Evolutionary conservation across 1,140 invertebrate genomes (phyloP).

Genomic region (Sitophilus oryzae): DNA sequence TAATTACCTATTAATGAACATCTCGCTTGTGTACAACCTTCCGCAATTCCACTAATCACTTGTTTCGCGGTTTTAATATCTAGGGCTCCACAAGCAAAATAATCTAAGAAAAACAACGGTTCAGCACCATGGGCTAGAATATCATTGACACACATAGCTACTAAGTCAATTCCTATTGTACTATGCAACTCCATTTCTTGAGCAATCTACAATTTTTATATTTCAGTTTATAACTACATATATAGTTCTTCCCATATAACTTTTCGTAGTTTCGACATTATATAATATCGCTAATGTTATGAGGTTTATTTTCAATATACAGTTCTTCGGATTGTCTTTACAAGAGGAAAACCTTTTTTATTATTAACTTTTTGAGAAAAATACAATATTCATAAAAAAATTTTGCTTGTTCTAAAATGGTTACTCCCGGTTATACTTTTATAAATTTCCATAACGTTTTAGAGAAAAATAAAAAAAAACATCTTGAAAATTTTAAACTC

Average conservation of each 20-base stretch:
- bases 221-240: conserved; percentile 4
- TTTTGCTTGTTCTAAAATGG: too few relatives aligned
- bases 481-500: too few relatives aligned
- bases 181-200: conserved; percentile 71
- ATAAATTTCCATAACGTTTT: too few relatives aligned
- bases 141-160: conserved; percentile 98
- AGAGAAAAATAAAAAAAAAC: too few relatives aligned
- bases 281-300: too few relatives aligned
- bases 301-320: too few relatives aligned
- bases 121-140: conserved; percentile 90
- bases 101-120: conserved; percentile 93
- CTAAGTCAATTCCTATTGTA: conserved; percentile 89
- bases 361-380: too few relatives aligned
- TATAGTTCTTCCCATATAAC: background rate
- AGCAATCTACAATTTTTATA: conserved; percentile 61
- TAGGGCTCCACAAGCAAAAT: conserved; percentile 87
- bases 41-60: conserved; percentile 78
- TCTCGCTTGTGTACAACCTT: conserved; percentile 79
- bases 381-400: too few relatives aligned
- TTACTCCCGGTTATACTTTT: too few relatives aligned
- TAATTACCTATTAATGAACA: conserved; percentile 79
- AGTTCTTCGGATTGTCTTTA: too few relatives aligned
- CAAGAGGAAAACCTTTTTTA: too few relatives aligned
- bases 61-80: conserved; percentile 67
- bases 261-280: too few relatives aligned